Base-by-base conservation (phyloP, 2,113 vertebrate genomes). In the Gymnarchus niloticus region DNA sequence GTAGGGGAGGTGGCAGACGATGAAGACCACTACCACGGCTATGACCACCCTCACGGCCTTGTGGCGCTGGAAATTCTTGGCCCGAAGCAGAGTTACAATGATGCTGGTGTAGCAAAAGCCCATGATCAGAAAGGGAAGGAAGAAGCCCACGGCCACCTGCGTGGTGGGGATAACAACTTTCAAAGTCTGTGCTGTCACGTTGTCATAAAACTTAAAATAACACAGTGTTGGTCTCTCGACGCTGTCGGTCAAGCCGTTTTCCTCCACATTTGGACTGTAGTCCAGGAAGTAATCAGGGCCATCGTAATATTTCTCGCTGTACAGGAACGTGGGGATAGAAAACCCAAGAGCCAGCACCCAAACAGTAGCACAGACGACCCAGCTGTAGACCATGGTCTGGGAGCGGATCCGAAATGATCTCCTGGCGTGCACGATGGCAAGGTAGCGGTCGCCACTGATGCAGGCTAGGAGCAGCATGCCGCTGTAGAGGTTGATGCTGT, bases 401-500 rank as follows among this genome's bases (percentile, higher is more conserved):
- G 95, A 93, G 28, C 96, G 95, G 28, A 97, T 90, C 46, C 93
- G 87, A 91, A 96, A 96, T 0, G 96, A 97, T 78, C 93, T 95
- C 17, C 95, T 96, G 0, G 96, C 97, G 88, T 96, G 96, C 0
- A 99, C 98, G 0, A 99, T 97, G 78, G 97, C 96, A 0, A 97
- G 78, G 89, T 98, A 99, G 51, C 98, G 94, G 90, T 99, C 98
- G 56, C 94, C 65, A 2, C 97, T 97, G 90, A 99, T 92, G 44
- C 96, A 97, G 73, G 96, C 94, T 84, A 99, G 88, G 83, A 99
- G 94, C 85, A 99, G 90, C 94, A 97, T 96, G 65, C 97, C 96
- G 1, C 97, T 96, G 93, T 95, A 96, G 83, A 99, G 95, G 93
- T 98, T 99, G 85, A 98, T 85, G 0, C 95, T 95, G 46, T 97